Base-by-base conservation (phyloP, 2,888 invertebrate species). In the Sinhomidia bicolor region DNA sequence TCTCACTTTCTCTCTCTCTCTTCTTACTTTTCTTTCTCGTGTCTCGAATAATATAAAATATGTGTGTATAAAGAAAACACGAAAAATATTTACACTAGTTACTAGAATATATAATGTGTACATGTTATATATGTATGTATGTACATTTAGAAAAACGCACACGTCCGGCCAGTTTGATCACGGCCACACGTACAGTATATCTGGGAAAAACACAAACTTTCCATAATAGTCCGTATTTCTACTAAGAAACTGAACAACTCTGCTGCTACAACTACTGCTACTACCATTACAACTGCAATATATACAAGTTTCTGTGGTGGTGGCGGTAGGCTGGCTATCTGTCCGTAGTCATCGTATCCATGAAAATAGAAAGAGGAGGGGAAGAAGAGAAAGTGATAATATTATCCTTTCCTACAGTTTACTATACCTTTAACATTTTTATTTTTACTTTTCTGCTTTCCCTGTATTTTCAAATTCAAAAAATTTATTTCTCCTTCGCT, bases 161-260 rank as follows among this genome's bases (percentile, higher is more conserved):
- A 87, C 87, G 87, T 87, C 60, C 81, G 47, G 57, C 80, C 80
- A 74, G 57, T 82, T 76, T 87, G 80, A 87, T 81, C 81, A n/a
- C n/a, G n/a, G 87, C 62, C 82, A 74, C 74, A 81, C 81, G 74
- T 87, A 80, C 65, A 26, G n/a, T 36, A 51, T 83, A 54, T 82
- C 23, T 68, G n/a, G 14, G 62, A 80, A 54, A 62, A 10, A 74
- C 44, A 44, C 41, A 23, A 74, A 57, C 57, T 83, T 83, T 83
- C 74, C 17, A 41, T 85, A 29, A 76, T 60, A 85, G 76, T 76
- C 20, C 14, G 32, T 54, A 7, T 54, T 41, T 47, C 20, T 20
- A 36, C n/a, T n/a, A 47, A 83, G 26, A 47, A 23, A 62, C n/a
- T 36, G 36, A 36, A 17, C 2, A n/a, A n/a, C n/a, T n/a, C n/a